Evolutionary conservation across 2,113 vertebrate species (phyloP).

Genomic region (Rhipidura dahli): DNA sequence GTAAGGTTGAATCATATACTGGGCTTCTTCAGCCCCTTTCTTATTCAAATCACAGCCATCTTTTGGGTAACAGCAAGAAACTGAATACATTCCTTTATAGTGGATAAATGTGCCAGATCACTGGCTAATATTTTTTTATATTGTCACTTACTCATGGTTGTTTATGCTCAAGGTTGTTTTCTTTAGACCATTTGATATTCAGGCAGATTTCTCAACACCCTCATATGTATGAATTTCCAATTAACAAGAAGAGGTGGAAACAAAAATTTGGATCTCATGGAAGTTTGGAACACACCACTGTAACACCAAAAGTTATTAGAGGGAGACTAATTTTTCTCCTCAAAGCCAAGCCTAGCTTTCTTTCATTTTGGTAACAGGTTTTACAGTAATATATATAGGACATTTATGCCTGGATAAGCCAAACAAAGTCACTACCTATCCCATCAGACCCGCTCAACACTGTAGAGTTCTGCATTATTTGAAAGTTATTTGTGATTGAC

Average conservation of each 20-base stretch:
- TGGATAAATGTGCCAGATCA: neutral
- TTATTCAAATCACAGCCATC: conserved; percentile 21
- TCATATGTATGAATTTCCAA: conserved; percentile 21
- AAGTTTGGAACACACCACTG: neutral
- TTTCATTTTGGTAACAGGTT: neutral
- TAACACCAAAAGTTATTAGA: neutral
- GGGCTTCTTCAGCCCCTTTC: neutral
- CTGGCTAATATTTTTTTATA: neutral
- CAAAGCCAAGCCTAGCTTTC: neutral
- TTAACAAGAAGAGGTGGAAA: conserved; percentile 11
- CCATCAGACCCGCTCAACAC: neutral
- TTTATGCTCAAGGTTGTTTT: conserved; percentile 35
- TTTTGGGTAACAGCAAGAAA: conserved; percentile 7
- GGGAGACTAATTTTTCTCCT: neutral
- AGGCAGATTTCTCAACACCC: neutral
- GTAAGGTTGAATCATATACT: neutral
- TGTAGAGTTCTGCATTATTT: neutral
- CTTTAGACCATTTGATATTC: conserved; percentile 27
- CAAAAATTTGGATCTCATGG: neutral
- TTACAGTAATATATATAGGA: neutral
- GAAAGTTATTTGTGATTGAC: neutral
- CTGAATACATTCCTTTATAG: conserved; percentile 15
- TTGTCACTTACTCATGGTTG: neutral
- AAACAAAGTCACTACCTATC: neutral
- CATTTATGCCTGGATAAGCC: neutral